phyloP scores from a whole-genome alignment of 92 coral and sea anemone species.

The Palythoa grandiflora region DNA sequence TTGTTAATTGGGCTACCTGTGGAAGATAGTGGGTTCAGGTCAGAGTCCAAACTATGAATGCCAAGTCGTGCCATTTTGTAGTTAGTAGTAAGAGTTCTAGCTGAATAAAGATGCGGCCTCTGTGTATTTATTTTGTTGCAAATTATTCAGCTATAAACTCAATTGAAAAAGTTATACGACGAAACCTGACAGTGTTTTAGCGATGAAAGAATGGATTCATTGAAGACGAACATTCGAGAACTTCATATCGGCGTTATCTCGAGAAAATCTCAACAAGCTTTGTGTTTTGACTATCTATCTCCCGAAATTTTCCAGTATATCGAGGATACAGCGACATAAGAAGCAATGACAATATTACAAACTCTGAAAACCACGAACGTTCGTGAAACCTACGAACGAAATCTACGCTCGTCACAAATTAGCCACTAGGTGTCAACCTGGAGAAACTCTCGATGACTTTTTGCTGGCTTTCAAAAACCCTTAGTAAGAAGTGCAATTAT shows the following conservation, averaged over 20 bases:
- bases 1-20: no score
- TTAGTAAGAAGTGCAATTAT: conserved; percentile 56
- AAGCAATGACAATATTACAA: conserved; percentile 20
- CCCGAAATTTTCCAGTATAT: conserved; percentile 40
- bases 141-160: no score
- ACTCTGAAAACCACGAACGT: no score
- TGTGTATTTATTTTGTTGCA: no score
- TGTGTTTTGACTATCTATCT: background rate
- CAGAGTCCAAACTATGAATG: no score
- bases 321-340: conserved; percentile 49
- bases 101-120: no score
- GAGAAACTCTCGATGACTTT: conserved; percentile 53
- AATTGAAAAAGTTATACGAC: no score
- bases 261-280: background rate
- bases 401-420: conserved; percentile 65
- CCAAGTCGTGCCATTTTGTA: no score
- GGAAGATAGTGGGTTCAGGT: no score
- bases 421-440: conserved; percentile 58
- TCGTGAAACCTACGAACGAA: conserved; percentile 48
- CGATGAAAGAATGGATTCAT: background rate
- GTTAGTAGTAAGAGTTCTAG: no score
- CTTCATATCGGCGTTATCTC: background rate
- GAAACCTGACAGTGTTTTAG: no score
- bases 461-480: conserved; percentile 51
- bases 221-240: background rate